Conservation (phyloP, 2,113 vertebrate genomes). For the Rhinopithecus roxellana region DNA sequence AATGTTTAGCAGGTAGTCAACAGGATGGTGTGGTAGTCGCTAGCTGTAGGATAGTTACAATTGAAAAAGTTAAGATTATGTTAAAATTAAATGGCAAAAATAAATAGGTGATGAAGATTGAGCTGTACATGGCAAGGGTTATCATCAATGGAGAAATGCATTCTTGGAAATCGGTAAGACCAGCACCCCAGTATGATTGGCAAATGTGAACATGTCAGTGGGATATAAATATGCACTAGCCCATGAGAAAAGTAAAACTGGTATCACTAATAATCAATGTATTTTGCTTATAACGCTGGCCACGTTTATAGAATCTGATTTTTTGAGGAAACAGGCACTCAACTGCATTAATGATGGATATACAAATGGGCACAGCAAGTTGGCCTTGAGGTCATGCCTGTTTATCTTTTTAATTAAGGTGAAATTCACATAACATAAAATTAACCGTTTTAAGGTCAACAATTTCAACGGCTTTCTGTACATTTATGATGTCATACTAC, state of each 20-base stretch:
- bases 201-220: not conserved
- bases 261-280: not conserved
- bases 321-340: not conserved
- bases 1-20: not conserved
- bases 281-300: not conserved
- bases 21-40: not conserved
- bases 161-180: not conserved
- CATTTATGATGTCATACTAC: accelerated
- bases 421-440: not conserved
- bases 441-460: not conserved
- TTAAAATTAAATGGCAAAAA: not conserved
- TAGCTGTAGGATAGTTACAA: not conserved
- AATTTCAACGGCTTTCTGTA: not conserved
- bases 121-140: not conserved
- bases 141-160: not conserved
- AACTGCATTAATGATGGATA: accelerated
- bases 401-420: not conserved
- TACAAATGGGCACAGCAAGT: not conserved
- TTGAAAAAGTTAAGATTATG: not conserved
- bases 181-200: not conserved
- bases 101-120: not conserved
- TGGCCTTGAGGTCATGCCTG: not conserved
- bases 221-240: not conserved
- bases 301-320: not conserved
- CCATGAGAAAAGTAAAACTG: not conserved